A percentile compares a stretch with the other conserved stretches of the same genome.
These are phyloP conservation scores for Teinopalpus imperialis DNA, from an alignment of 2,888 invertebrate species.

Conservation along the genomic window DNA sequence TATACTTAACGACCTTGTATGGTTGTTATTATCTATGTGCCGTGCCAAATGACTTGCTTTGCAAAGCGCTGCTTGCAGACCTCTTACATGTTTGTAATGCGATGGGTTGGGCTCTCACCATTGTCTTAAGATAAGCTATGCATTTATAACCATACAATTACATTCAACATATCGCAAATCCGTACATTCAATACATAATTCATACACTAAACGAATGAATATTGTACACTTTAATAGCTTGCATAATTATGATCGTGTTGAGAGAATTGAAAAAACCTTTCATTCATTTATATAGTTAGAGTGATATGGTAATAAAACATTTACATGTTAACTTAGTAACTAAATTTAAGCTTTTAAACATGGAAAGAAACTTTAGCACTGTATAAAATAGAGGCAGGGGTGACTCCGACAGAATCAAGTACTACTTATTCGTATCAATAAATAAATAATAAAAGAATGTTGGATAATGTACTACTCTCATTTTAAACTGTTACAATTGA, in stretches of 20 bases:
- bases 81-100: constrained; percentile 5
- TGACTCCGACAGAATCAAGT: too few relatives aligned
- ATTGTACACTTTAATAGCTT: constrained; percentile 8
- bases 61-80: too few relatives aligned
- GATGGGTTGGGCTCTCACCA: constrained; percentile 10
- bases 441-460: too few relatives aligned
- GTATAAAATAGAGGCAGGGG: too few relatives aligned
- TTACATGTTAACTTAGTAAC: too few relatives aligned
- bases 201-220: constrained; percentile 11
- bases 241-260: constrained; percentile 16
- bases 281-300: too few relatives aligned
- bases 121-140: constrained; percentile 15
- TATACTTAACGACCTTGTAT: not conserved
- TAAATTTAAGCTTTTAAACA: too few relatives aligned
- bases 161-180: not conserved
- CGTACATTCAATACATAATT: constrained; percentile 16
- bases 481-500: constrained; percentile 23
- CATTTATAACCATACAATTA: not conserved
- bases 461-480: constrained; percentile 3
- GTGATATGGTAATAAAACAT: too few relatives aligned
- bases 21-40: not conserved
- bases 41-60: constrained; percentile 2
- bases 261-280: too few relatives aligned
- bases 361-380: too few relatives aligned
- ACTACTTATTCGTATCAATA: too few relatives aligned